Evolutionary conservation across 1,140 invertebrate genomes (phyloP), one percentile per base, ranked within the genome.

Genomic region (Drosophila nigrodunni): DNA sequence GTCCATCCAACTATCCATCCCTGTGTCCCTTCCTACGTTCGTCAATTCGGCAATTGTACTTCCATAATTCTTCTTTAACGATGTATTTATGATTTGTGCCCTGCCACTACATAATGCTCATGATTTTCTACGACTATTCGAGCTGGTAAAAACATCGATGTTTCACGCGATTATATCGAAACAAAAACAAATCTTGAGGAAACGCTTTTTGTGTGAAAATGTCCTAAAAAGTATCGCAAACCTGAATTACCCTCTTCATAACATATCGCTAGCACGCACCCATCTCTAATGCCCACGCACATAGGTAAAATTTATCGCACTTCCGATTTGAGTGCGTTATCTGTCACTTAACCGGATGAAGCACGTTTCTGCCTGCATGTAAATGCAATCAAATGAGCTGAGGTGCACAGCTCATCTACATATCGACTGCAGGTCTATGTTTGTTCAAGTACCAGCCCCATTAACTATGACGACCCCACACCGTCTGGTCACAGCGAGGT

Each of bases 11-110:
- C 30, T 10, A 11, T 39, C 54, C 13, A 11, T 39, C 62, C 47
- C 3, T 15, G 6, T 11, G 10, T 43, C 7, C 34, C 1, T 61
- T 13, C 15, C n/a, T 7, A 10, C 13, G 13, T 11, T 6, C 11
- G 35, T 18, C 37, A 57, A 37, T 77, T 77, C 70, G 65, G 59
- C 61, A 87, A 66, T 88, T 88, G 72, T 62, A 70, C 76, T 77
- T 80, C 66, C 78, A 86, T 87, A 80, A 88, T 60, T 82, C 64
- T 77, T 83, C 80, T 87, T 82, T 77, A 88, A 74, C 79, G 72
- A 82, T 77, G 86, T 82, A 87, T 82, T 87, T 82, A 79, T 88
- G 76, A 87, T 77, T 86, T 78, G 71, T 68, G 74, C 75, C 71
- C 54, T 34, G 44, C 39, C 57, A 60, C 55, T 39, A 25, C 11